Conservation (phyloP, 2,113 vertebrate genomes). For the Pampusana beccarii region DNA sequence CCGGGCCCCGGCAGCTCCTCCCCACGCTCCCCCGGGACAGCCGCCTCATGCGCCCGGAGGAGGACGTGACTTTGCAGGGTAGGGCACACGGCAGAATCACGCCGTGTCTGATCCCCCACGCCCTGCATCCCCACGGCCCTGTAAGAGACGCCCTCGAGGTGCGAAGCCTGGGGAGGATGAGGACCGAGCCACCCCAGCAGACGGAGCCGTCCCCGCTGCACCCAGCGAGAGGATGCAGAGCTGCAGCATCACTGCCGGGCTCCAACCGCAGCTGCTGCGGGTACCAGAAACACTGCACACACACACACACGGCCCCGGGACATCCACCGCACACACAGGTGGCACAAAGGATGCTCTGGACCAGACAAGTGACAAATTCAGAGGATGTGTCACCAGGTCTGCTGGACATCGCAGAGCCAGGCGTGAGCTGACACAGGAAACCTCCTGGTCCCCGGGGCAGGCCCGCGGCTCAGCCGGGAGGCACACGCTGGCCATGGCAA, state of each 20-base stretch:
- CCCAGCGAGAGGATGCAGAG: background rate
- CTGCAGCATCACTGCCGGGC: background rate
- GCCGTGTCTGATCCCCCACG: fast-evolving
- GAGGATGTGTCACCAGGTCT: background rate
- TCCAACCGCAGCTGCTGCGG: background rate
- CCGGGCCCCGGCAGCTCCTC: fast-evolving
- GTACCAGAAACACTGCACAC: background rate
- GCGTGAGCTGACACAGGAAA: background rate
- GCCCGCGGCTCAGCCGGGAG: fast-evolving
- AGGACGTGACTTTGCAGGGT: background rate
- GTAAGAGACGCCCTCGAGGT: background rate
- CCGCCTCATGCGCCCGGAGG: background rate
- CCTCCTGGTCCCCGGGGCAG: fast-evolving
- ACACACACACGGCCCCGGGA: fast-evolving
- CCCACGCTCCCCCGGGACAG: background rate
- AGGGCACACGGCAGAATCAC: fast-evolving
- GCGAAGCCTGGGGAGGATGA: background rate
- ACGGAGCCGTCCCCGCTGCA: background rate
- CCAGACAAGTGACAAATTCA: background rate
- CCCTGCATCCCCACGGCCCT: background rate
- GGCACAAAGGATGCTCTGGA: background rate
- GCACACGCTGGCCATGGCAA: fast-evolving
- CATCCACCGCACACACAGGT: fast-evolving
- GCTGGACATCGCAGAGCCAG: fast-evolving
- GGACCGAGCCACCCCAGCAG: background rate